Evolutionary conservation across 1,140 invertebrate genomes (phyloP), one percentile per base, ranked within the genome.

Genomic region (Diploscapter pachys): DNA sequence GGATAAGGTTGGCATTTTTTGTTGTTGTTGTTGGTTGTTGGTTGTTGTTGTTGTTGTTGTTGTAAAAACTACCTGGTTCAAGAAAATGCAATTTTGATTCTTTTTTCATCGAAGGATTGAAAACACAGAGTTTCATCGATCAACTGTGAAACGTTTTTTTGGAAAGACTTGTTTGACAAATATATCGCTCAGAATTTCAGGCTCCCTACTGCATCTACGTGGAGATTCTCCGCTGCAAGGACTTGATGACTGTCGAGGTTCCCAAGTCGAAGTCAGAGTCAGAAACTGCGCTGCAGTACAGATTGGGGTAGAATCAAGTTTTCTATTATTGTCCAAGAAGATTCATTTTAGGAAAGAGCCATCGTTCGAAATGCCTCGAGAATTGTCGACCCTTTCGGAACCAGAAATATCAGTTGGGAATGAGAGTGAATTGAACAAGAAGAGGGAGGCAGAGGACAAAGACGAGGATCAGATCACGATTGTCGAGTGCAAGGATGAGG

Each of bases 151-250:
- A 13, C 13, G n/a, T n/a, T 9, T 13, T 59, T 13, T 9, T 11
- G 57, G 9, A 11, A 13, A 9, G 57, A 11, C 57, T 9, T 9
- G 9, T 2, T 9, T 59, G 57, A 11, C 57, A 13, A 13, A 31
- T 11, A 2, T 59, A 13, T 59, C 2, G 9, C 57, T 9, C 13
- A 59, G 11, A 70, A 63, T 87, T 86, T 52, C 86, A 94, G 91
- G 94, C 96, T 62, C 96, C 96, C 0, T 99, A 96, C 86, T 92
- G 98, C 83, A 92, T 99, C 81, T 99, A 98, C 87, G 92, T 97
- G 53, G 96, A 99, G 88, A 93, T 96, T 4, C 87, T 98, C 11
- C 93, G 95, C 87, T 93, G 96, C 54, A 91, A 93, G 50, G 93
- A 96, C 83, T 89, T 94, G 62, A 79, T 92, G 77, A 91, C 90